Conservation (phyloP, 2,888 invertebrate species). For the Drosophila subquinaria region DNA sequence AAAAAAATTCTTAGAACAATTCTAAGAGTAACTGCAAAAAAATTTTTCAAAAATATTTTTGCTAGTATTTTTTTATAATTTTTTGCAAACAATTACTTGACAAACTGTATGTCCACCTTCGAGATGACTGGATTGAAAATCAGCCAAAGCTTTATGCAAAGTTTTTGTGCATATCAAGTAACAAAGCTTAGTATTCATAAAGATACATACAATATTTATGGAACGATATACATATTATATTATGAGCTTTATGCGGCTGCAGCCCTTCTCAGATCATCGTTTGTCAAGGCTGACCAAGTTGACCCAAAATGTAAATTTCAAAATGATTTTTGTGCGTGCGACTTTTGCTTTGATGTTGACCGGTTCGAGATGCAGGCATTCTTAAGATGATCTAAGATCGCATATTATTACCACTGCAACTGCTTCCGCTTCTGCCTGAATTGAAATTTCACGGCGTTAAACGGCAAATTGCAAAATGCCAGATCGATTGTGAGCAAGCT, state of each 20-base stretch:
- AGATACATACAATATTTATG: no score
- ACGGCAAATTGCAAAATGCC: not conserved
- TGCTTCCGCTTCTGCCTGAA: slow-evolving; percentile 40
- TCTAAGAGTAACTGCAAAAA: no score
- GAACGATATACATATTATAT: no score
- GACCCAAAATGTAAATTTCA: slow-evolving; percentile 82
- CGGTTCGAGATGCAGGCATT: slow-evolving; percentile 10
- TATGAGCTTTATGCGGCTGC: slow-evolving; percentile 6
- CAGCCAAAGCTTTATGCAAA: no score
- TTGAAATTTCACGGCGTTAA: not conserved
- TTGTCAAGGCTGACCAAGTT: slow-evolving; percentile 33
- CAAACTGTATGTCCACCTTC: no score
- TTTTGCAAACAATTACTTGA: no score
- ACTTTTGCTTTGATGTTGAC: slow-evolving; percentile 17
- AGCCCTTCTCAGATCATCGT: slow-evolving; percentile 16
- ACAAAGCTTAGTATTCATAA: no score
- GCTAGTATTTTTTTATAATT: no score
- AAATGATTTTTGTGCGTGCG: slow-evolving; percentile 4
- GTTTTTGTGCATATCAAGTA: no score
- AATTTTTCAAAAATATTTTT: no score
- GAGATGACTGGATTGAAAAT: no score
- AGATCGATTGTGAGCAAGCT: not conserved
- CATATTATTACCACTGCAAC: slow-evolving; percentile 28
- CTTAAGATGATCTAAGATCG: not conserved
- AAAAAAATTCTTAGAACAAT: no score